phyloP scores from a whole-genome alignment of 2,888 invertebrate genomes.

The Polymixis flavicincta region DNA sequence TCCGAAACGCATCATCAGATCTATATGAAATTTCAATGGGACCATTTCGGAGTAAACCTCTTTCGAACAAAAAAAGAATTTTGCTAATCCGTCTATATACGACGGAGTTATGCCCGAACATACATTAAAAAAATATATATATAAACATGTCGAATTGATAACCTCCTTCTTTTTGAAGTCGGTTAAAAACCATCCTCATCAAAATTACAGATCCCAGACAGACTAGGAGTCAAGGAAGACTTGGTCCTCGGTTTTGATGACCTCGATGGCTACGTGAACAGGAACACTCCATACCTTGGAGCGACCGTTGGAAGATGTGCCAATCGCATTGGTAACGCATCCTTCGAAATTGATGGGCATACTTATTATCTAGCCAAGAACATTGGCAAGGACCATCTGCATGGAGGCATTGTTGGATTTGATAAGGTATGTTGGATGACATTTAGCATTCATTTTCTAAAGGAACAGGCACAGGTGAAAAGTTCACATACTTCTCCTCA shows the following conservation, averaged over 20 bases:
- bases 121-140: too few species aligned
- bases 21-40: too few species aligned
- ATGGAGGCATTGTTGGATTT: constrained; percentile 96
- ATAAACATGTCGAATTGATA: too few species aligned
- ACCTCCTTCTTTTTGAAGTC: too few species aligned
- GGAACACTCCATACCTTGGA: constrained; percentile 94
- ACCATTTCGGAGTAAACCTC: too few species aligned
- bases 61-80: too few species aligned
- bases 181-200: neutral
- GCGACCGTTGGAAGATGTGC: constrained; percentile 96
- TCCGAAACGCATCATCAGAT: too few species aligned
- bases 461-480: too few species aligned
- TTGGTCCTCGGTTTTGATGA: constrained; percentile 96
- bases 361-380: constrained; percentile 93
- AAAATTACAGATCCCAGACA: constrained; percentile 91
- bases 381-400: constrained; percentile 93
- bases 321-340: constrained; percentile 95
- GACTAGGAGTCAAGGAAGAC: constrained; percentile 92
- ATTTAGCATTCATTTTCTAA: neutral
- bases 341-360: constrained; percentile 88
- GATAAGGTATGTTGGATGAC: constrained; percentile 88
- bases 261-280: constrained; percentile 90
- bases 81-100: too few species aligned
- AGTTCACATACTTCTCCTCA: neutral
- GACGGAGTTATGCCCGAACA: too few species aligned